Base-by-base conservation (phyloP, 2,113 vertebrate species). In the Saccopteryx leptura region DNA sequence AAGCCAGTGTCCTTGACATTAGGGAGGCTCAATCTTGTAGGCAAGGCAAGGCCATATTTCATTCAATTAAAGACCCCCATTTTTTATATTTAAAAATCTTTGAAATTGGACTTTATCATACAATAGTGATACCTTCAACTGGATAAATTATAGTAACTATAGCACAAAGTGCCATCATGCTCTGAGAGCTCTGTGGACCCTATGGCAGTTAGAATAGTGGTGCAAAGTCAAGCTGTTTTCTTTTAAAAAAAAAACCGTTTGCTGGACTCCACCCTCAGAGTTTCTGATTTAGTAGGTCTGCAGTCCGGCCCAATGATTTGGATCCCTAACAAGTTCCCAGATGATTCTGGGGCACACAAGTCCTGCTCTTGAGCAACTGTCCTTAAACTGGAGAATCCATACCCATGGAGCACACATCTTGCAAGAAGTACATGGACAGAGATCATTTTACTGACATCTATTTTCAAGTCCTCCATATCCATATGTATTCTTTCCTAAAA, bases 11-110 rank as follows among this genome's bases (percentile, higher is more conserved):
- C 4, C 56, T 33, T 48, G 17, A 39, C 12, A 7, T n/a, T 2
- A 7, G 52, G 5, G 33, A 82, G 54, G 54, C 76, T 33, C 28
- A 4, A 4, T 17, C 66, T 65, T 65, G 4, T 11, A 79, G 65
- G 7, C 50, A 63, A 83, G 39, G 48, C 26, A 52, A 90, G 52
- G 80, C 19, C 26, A 7, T 52, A 23, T 26, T 60, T 75, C 21
- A 31, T 68, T 65, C 17, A 50, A 14, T 19, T 2, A 0, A 79
- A 71, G 15, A 74, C 12, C 39, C 1, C 13, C 68, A 74, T 66
- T 52, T 66, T 48, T 89, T 5, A 72, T 18, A 66, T 85, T 90
- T 85, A 66, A 65, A 65, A 54, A 56, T 65, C n/a, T 84, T 46
- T 76, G 66, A 80, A 86, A 63, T 26, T 21, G 19, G 46, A 12